phyloP scores from a whole-genome alignment of 2,888 invertebrate species.

The Netelia virgata region DNA sequence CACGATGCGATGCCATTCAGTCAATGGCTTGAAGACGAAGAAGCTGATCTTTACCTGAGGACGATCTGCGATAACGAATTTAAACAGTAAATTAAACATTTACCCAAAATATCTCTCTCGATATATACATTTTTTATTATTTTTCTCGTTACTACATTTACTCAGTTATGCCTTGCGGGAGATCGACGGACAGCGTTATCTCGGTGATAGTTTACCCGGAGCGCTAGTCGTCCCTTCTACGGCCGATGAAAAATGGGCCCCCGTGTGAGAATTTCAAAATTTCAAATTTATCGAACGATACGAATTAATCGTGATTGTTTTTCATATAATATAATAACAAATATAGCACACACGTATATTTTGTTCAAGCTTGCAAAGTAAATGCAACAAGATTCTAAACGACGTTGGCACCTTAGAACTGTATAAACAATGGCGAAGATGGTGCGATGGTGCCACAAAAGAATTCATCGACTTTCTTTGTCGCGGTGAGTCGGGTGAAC shows the following conservation, averaged over 20 bases:
- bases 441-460: constrained; percentile 61
- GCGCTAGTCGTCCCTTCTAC: constrained; percentile 76
- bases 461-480: constrained; percentile 76
- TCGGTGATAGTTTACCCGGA: constrained; percentile 75
- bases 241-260: constrained; percentile 77
- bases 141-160: background rate
- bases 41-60: constrained; percentile 72
- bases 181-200: constrained; percentile 75
- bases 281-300: background rate
- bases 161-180: constrained; percentile 79
- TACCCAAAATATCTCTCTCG: constrained; percentile 1
- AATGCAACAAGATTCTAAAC: constrained; percentile 77
- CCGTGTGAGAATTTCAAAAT: constrained; percentile 70
- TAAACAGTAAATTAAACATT: constrained; percentile 73
- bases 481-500: constrained; percentile 69
- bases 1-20: constrained; percentile 73
- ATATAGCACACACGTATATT: background rate
- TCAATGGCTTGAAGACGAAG: constrained; percentile 72
- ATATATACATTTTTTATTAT: constrained; percentile 23
- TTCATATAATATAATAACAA: background rate
- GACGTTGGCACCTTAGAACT: constrained; percentile 73
- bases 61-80: constrained; percentile 78
- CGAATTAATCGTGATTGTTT: background rate
- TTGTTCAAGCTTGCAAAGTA: constrained; percentile 74
- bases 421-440: constrained; percentile 76